A percentile compares a stretch with the other conserved stretches of the same genome.
Conservation (phyloP, 2,113 vertebrate genomes). For the Perca fluviatilis region DNA sequence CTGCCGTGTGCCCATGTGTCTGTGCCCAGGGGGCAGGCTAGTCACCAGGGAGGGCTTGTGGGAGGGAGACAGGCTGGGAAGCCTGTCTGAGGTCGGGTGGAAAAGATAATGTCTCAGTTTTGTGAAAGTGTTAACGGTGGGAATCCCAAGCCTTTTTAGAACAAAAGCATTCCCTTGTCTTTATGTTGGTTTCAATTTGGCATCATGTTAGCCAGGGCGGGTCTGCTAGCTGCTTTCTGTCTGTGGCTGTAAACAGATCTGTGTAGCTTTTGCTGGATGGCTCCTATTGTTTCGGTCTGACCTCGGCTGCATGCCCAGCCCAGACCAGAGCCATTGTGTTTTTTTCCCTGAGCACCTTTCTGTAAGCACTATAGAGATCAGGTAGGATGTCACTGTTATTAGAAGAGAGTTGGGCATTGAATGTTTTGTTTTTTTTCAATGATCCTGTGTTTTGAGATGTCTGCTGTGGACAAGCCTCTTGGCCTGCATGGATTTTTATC, state of each 20-base stretch:
- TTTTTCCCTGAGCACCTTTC: conserved; percentile 40
- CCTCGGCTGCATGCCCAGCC: conserved; percentile 54
- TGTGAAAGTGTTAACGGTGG: conserved; percentile 55
- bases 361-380: conserved; percentile 43
- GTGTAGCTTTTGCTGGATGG: conserved; percentile 71
- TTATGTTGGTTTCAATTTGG: conserved; percentile 60
- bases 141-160: conserved; percentile 49
- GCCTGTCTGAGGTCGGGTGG: conserved; percentile 34
- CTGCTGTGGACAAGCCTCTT: conserved; percentile 26
- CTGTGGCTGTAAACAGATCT: conserved; percentile 69
- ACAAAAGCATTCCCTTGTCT: conserved; percentile 72
- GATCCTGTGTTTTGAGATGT: conserved; percentile 28
- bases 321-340: conserved; percentile 41
- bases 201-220: conserved; percentile 55
- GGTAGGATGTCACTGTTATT: conserved; percentile 58
- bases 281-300: conserved; percentile 67
- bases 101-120: conserved; percentile 52
- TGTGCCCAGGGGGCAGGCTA: conserved; percentile 22
- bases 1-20: conserved; percentile 29
- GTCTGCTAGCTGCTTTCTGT: conserved; percentile 62
- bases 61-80: conserved; percentile 23
- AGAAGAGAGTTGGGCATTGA: conserved; percentile 42
- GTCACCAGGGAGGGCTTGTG: neutral
- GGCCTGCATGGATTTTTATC: conserved; percentile 36
- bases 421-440: conserved; percentile 29